These are phyloP conservation scores for Lomographa bimaculata DNA, from an alignment of 2,888 invertebrate genomes.

Conservation along the genomic window DNA sequence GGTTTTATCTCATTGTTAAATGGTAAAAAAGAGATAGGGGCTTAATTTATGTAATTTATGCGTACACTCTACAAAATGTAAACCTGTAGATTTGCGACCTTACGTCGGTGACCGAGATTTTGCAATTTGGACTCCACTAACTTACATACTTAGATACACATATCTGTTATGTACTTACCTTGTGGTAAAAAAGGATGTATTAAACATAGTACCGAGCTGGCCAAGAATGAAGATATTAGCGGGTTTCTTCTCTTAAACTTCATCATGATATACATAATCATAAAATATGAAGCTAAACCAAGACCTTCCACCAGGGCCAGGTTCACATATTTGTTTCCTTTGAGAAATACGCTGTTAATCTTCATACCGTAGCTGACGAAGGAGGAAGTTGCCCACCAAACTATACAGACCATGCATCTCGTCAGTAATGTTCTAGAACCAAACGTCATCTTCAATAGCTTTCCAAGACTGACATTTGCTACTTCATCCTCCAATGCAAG, in stretches of 20 bases:
- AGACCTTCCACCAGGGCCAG: constrained; percentile 84
- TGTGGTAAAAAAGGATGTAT: constrained; percentile 83
- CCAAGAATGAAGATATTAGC: constrained; percentile 77
- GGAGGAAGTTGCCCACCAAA: constrained; percentile 85
- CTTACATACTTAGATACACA: too few relatives aligned
- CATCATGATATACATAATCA: constrained; percentile 80
- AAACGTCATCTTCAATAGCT: constrained; percentile 58
- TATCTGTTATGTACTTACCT: constrained; percentile 74
- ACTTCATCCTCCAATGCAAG: constrained; percentile 38
- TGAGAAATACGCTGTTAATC: constrained; percentile 88
- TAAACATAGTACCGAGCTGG: constrained; percentile 83
- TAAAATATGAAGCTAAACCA: constrained; percentile 83
- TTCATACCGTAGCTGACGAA: constrained; percentile 91
- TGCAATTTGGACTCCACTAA: too few relatives aligned
- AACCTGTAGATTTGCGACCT: too few relatives aligned
- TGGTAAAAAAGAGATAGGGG: too few relatives aligned
- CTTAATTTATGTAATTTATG: too few relatives aligned
- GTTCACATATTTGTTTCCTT: constrained; percentile 90
- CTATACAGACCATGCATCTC: constrained; percentile 63
- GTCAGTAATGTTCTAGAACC: constrained; percentile 53
- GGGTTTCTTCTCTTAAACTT: constrained; percentile 81
- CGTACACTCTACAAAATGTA: too few relatives aligned
- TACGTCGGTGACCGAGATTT: too few relatives aligned
- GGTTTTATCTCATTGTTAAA: too few relatives aligned
- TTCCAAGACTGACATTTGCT: constrained; percentile 43